Percentiles rank a stretch among this genome's conserved stretches.
Conservation (phyloP, 2,888 invertebrate species). For the Yponomeuta malinellus region DNA sequence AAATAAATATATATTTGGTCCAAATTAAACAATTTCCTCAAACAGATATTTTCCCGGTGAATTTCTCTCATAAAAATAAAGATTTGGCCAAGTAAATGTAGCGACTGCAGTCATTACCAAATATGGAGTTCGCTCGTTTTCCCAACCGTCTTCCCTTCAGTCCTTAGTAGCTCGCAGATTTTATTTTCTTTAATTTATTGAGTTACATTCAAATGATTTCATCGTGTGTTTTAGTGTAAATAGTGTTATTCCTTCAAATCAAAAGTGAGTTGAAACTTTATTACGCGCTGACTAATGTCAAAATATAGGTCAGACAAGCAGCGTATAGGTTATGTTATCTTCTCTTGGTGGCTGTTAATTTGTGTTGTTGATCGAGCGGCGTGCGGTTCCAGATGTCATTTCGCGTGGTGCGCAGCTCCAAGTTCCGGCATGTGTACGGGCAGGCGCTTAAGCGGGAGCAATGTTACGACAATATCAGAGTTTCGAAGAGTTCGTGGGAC, state of each 20-base stretch:
- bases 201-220: constrained; percentile 69
- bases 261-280: constrained; percentile 62
- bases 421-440: constrained; percentile 97
- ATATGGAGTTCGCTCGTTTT: constrained; percentile 81
- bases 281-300: constrained; percentile 51
- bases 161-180: constrained; percentile 71
- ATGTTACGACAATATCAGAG: constrained; percentile 97
- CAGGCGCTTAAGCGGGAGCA: constrained; percentile 95
- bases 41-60: neutral
- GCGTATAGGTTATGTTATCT: constrained; percentile 69
- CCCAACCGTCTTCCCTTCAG: constrained; percentile 76
- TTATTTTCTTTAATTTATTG: constrained; percentile 56
- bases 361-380: constrained; percentile 44
- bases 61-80: constrained; percentile 11
- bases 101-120: constrained; percentile 78
- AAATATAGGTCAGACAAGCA: constrained; percentile 68
- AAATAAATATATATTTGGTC: neutral
- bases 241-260: constrained; percentile 51
- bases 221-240: constrained; percentile 62
- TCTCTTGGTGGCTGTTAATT: constrained; percentile 40
- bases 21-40: neutral
- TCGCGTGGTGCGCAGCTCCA: constrained; percentile 97
- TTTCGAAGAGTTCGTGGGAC: constrained; percentile 98
- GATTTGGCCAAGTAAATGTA: constrained; percentile 35
- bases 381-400: constrained; percentile 85